Base-by-base conservation (phyloP, 2,888 invertebrate genomes). In the Megastigmus dorsalis region DNA sequence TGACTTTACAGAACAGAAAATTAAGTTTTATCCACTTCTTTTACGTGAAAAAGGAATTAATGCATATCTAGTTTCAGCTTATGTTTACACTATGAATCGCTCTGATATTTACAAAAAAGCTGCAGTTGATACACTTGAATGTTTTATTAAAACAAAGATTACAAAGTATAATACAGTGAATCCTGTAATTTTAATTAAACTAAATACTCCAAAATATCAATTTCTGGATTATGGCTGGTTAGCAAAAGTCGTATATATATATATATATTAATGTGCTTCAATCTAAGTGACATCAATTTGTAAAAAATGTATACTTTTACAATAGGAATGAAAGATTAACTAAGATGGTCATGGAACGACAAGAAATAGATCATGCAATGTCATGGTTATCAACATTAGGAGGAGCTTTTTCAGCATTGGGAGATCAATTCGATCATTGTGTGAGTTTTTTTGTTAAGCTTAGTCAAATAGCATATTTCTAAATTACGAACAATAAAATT, bases 321-420 rank as follows among this genome's bases (percentile, higher is more conserved):
- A 70, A 74, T 69, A 92, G 92, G 91, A 91, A 90, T 80, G 83
- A 89, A 43, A 89, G 89, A 80, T 82, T 91, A 41, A 86, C 86
- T 15, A 78, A 83, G 54, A 87, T 91, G 82, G 85, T 90, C 3
- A 85, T 92, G 90, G 93, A 93, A 78, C 90, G 91, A 80, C 90
- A 93, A 77, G 95, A 96, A 88, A 89, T 95, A 80, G 96, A 96
- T 80, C 92, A 94, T 88, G 91, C 95, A 30, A 92, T 98, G 90
- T 97, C 97, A 18, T 97, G 97, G 97, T 89, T 99, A 26, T 98
- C 98, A 20, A 98, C 99, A 0, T 90, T 99, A 15, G 99, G 98
- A 2, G 98, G 98, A 55, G 98, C 97, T 1, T 98, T 95, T 88
- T 98, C 98, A 1, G 95, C 98, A 0, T 90, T 99, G 66, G 99